Conservation (phyloP, 1,140 invertebrate genomes). For the Zaprionus ornatus region DNA sequence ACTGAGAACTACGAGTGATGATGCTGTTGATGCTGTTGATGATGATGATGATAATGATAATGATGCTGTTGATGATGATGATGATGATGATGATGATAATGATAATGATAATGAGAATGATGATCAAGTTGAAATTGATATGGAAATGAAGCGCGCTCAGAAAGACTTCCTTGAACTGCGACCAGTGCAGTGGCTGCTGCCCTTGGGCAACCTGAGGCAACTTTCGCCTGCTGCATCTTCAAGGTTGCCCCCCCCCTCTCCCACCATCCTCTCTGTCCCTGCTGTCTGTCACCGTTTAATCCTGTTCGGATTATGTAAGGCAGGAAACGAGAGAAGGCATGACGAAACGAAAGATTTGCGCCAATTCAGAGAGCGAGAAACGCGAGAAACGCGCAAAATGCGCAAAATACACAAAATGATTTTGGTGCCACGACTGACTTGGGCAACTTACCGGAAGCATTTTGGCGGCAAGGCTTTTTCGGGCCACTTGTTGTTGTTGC, state of each 20-base stretch:
- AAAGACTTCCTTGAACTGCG: constrained; percentile 15
- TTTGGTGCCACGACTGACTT: constrained; percentile 24
- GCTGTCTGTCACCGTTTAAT: constrained; percentile 11
- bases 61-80: neutral
- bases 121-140: neutral
- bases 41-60: neutral
- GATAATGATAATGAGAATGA: neutral
- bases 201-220: constrained; percentile 12
- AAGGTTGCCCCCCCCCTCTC: neutral
- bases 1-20: neutral
- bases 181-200: neutral
- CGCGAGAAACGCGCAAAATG: constrained; percentile 7
- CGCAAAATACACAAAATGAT: constrained; percentile 8
- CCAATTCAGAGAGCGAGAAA: constrained; percentile 8
- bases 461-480: constrained; percentile 64
- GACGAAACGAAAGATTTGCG: constrained; percentile 10
- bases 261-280: neutral
- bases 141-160: neutral
- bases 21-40: neutral
- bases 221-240: constrained; percentile 22
- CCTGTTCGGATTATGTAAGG: constrained; percentile 15
- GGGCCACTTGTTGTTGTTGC: constrained; percentile 46
- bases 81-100: neutral
- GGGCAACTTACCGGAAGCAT: constrained; percentile 72
- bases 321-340: neutral